Conservation (phyloP, 2,113 vertebrate genomes). For the Chascanopsetta lugubris region DNA sequence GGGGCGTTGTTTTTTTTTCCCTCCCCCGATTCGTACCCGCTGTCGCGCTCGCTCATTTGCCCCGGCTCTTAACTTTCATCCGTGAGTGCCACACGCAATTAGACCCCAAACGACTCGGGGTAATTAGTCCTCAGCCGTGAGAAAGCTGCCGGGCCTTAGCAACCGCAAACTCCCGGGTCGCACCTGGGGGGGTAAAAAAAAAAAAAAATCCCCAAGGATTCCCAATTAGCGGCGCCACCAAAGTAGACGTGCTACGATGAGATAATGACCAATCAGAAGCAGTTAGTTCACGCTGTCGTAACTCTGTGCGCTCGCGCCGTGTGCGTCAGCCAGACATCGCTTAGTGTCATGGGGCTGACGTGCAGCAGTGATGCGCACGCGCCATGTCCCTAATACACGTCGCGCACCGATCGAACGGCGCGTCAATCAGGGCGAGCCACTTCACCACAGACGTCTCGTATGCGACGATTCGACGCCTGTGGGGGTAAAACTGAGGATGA, state of each 20-base stretch:
- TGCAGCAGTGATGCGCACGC: not conserved
- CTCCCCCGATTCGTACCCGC: not conserved
- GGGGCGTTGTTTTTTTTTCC: not conserved
- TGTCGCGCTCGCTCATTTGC: not conserved
- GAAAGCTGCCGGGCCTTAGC: slow-evolving; percentile 25
- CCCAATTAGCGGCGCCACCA: slow-evolving; percentile 44
- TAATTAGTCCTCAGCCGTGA: slow-evolving; percentile 14
- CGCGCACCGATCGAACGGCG: not conserved
- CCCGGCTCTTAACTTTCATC: slow-evolving; percentile 6
- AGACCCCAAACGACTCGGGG: slow-evolving; percentile 4
- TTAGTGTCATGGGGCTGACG: not conserved
- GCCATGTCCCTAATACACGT: not conserved
- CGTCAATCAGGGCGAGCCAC: too few species aligned
- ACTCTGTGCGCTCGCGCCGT: slow-evolving; percentile 2
- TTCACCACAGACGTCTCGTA: too few species aligned
- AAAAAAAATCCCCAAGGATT: slow-evolving; percentile 20
- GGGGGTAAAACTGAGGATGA: too few species aligned
- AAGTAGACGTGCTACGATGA: slow-evolving; percentile 36
- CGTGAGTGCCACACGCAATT: slow-evolving; percentile 20
- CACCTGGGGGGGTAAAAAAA: too few species aligned
- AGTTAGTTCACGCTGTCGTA: slow-evolving; percentile 19
- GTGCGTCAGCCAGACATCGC: not conserved
- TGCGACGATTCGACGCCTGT: too few species aligned
- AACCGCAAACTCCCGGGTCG: slow-evolving; percentile 39
- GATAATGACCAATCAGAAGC: slow-evolving; percentile 33